phyloP scores from a whole-genome alignment of 2,113 vertebrate genomes.

The Hirundichthys speculiger region DNA sequence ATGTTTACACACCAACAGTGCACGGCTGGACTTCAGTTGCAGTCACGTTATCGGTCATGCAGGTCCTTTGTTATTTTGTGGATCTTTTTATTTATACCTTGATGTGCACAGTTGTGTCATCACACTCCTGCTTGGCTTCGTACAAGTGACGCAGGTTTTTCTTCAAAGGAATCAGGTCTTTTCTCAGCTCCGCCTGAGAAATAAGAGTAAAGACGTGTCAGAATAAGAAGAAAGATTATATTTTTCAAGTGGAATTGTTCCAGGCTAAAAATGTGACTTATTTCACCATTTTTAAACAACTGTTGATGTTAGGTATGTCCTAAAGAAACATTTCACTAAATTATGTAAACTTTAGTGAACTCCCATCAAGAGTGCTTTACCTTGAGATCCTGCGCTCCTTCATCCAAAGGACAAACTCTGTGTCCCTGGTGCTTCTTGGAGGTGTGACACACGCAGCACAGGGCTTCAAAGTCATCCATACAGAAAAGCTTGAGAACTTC shows the following conservation, averaged over 20 bases:
- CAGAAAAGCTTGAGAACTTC: conserved; percentile 83
- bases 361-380: conserved; percentile 49
- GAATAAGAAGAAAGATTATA: no score
- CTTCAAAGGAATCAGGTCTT: conserved; percentile 78
- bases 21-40: background rate
- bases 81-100: conserved; percentile 78
- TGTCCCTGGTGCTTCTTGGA: conserved; percentile 83
- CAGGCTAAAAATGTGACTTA: no score
- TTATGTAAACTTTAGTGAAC: background rate
- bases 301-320: background rate
- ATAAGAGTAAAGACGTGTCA: background rate
- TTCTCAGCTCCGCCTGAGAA: conserved; percentile 70
- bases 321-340: background rate
- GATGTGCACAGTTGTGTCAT: conserved; percentile 81
- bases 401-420: conserved; percentile 78
- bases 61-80: conserved; percentile 14
- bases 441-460: conserved; percentile 83
- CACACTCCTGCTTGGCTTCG: conserved; percentile 82
- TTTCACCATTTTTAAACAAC: no score
- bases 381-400: conserved; percentile 81
- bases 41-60: background rate
- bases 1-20: conserved; percentile 48
- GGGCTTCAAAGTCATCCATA: conserved; percentile 74
- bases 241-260: no score
- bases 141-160: conserved; percentile 78